Evolutionary conservation across 1,140 invertebrate genomes (phyloP).

Genomic region (Alviniconcha marisindica): DNA sequence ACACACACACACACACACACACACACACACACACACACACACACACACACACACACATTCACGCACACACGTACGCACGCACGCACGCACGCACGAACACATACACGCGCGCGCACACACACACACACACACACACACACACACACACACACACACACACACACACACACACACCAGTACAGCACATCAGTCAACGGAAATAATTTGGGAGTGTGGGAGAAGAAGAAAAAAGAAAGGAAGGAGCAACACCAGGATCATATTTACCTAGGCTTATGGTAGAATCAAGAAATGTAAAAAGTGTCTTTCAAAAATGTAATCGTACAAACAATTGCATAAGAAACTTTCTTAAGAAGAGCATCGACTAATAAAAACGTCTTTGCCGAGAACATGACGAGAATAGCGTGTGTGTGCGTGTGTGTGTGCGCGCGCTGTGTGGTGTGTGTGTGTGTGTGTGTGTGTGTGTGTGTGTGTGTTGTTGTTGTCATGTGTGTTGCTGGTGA

Average conservation of each 20-base stretch:
- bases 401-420: slow-evolving; percentile 20
- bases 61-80: neutral
- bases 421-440: slow-evolving; percentile 9
- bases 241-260: too few relatives aligned
- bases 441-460: slow-evolving; percentile 12
- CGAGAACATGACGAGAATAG: too few relatives aligned
- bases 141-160: neutral
- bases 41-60: slow-evolving; percentile 1
- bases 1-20: slow-evolving; percentile 22
- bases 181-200: too few relatives aligned
- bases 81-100: neutral
- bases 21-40: slow-evolving; percentile 13
- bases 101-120: neutral
- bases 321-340: too few relatives aligned
- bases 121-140: slow-evolving; percentile 2
- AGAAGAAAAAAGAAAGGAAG: too few relatives aligned
- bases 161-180: too few relatives aligned
- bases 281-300: too few relatives aligned
- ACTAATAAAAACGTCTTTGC: too few relatives aligned
- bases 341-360: too few relatives aligned
- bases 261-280: too few relatives aligned
- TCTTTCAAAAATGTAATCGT: too few relatives aligned
- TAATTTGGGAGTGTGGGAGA: too few relatives aligned
- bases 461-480: neutral
- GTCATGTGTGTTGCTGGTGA: neutral